Base-by-base conservation (phyloP, 2,888 invertebrate genomes). In the Eilema depressum region DNA sequence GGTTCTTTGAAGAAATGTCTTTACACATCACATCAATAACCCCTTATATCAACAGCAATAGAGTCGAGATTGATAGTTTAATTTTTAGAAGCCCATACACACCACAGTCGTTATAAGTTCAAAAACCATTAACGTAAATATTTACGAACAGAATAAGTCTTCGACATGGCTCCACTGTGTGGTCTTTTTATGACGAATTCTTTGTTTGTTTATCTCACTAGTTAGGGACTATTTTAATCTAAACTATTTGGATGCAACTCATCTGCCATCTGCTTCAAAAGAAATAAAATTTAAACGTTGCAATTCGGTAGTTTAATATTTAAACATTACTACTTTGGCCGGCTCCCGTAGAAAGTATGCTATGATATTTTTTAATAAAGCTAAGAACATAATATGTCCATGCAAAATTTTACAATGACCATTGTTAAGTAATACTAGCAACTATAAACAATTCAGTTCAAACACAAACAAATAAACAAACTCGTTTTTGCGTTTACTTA, bases 51-150 rank as follows among this genome's bases (percentile, higher is more conserved):
- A 11, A 61, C 7, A n/a, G 10, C 3, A 14, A 53, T 61, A 69
- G 25, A 37, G 65, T 69, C 37, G 65, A 59, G 28, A 26, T 25
- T 28, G 0, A 69, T 60, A 33, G 25, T 64, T 1, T 11, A 26
- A 47, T 10, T n/a, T 63, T 23, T 56, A 41, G 20, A 59, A 68
- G 17, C 62, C 41, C 68, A 62, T 62, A 74, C 62, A 63, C 73
- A 73, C 79, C 78, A 64, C 77, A 76, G 71, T 74, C 76, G 76
- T 77, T 74, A 59, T 26, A 79, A 80, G 83, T 74, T 86, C 78
- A 85, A 85, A 86, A 83, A 80, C 75, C 80, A 8, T 71, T 71
- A 82, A 83, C 61, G 81, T 89, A 89, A 89, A 89, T 86, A 88
- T 88, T 89, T 88, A 87, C 77, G 73, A 75, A 74, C 73, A 67